Evolutionary conservation across 2,797 vertebrate species (phyloP).

Genomic region (Pyrocephalus nanus): DNA sequence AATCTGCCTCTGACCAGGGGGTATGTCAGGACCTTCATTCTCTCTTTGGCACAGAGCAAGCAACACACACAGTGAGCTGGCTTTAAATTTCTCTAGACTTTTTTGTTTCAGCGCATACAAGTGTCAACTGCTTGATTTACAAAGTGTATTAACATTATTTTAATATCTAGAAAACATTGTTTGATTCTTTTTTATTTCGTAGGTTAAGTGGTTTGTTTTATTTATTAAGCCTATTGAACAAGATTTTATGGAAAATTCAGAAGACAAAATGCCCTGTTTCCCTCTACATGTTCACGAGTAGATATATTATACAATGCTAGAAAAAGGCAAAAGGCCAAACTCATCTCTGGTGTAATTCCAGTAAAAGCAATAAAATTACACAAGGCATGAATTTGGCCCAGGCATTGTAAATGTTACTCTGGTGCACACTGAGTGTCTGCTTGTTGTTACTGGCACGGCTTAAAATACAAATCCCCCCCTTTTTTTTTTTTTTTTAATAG

Average conservation of each 20-base stretch:
- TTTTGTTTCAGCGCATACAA: slow-evolving; percentile 40
- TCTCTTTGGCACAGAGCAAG: slow-evolving; percentile 6
- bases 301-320: slow-evolving; percentile 61
- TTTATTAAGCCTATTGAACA: slow-evolving; percentile 56
- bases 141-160: slow-evolving; percentile 54
- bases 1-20: slow-evolving; percentile 39
- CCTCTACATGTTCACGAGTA: slow-evolving; percentile 51
- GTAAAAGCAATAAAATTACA: slow-evolving; percentile 71
- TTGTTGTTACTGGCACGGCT: slow-evolving; percentile 47
- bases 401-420: slow-evolving; percentile 62
- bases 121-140: slow-evolving; percentile 48
- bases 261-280: slow-evolving; percentile 43
- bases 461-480: slow-evolving; percentile 47
- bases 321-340: slow-evolving; percentile 62
- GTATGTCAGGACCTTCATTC: slow-evolving; percentile 57
- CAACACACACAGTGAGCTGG: neutral
- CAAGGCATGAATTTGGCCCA: slow-evolving; percentile 72
- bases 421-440: slow-evolving; percentile 57
- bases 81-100: slow-evolving; percentile 49
- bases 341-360: slow-evolving; percentile 69
- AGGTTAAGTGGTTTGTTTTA: slow-evolving; percentile 57
- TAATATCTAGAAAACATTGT: slow-evolving; percentile 1
- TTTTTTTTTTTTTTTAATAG: neutral
- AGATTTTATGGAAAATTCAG: slow-evolving; percentile 35
- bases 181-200: slow-evolving; percentile 21